Conservation (phyloP, 2,797 vertebrate species). For the Erithacus rubecula region DNA sequence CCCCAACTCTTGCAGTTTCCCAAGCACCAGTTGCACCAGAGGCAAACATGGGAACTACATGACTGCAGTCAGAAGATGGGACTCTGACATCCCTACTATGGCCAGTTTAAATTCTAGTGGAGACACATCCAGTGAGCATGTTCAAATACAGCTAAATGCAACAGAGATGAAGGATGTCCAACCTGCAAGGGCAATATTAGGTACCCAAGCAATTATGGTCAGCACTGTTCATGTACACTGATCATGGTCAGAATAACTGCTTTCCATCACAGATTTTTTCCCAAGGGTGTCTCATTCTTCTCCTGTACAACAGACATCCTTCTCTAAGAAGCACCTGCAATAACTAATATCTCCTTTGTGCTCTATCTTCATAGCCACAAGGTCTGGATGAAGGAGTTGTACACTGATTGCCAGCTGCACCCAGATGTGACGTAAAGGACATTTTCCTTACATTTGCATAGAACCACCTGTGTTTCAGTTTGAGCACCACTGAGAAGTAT, state of each 20-base stretch:
- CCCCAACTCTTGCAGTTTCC: not conserved
- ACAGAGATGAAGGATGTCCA: not conserved
- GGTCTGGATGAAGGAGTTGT: not conserved
- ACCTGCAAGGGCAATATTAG: not conserved
- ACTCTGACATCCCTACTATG: not conserved
- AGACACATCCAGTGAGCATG: not conserved
- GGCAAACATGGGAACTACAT: not conserved
- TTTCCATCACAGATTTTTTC: not conserved
- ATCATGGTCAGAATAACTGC: not conserved
- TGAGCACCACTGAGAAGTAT: not conserved
- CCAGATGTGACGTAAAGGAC: not conserved
- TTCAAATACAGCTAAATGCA: not conserved
- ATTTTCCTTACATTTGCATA: not conserved
- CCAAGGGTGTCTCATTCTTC: not conserved
- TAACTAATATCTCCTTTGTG: not conserved
- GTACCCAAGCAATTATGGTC: not conserved
- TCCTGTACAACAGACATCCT: not conserved
- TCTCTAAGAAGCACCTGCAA: not conserved
- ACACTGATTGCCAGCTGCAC: not conserved
- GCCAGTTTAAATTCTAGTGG: not conserved
- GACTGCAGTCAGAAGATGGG: not conserved
- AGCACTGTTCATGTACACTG: not conserved
- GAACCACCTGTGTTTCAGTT: not conserved
- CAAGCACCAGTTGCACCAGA: not conserved
- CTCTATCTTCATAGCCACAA: not conserved